Percentiles rank a stretch among this genome's conserved stretches.
phyloP scores from a whole-genome alignment of 92 coral and sea anemone genomes.

The Siderastrea siderea region DNA sequence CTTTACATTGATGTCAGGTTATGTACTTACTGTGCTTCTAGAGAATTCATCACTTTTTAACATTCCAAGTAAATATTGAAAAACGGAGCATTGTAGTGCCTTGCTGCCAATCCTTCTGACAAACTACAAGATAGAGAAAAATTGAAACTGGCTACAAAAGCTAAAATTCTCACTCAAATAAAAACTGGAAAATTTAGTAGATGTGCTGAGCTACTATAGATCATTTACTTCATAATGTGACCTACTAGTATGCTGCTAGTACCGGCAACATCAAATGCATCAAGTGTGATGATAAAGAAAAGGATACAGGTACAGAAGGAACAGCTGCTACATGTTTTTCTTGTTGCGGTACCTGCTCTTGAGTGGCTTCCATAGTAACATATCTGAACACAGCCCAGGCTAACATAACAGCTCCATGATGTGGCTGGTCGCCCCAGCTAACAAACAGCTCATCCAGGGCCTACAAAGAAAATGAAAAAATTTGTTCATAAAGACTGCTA shows the following conservation, averaged over 20 bases:
- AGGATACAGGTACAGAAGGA: background rate
- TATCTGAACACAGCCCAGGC: constrained; percentile 98
- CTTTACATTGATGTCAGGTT: background rate
- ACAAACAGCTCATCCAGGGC: constrained; percentile 80
- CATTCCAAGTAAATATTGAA: constrained; percentile 84
- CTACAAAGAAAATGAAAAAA: constrained; percentile 36
- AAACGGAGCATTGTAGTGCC: constrained; percentile 92
- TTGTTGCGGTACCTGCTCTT: constrained; percentile 70
- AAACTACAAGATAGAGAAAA: constrained; percentile 43
- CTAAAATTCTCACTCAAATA: no score
- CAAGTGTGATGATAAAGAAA: background rate
- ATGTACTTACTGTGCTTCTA: constrained; percentile 76
- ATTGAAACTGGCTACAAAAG: background rate
- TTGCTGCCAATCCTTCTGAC: constrained; percentile 92
- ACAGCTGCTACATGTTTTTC: background rate
- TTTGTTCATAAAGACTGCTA: background rate
- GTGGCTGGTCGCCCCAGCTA: constrained; percentile 92
- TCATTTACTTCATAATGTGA: no score
- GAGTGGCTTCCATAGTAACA: constrained; percentile 83
- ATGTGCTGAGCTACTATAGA: no score
- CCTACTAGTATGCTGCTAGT: no score
- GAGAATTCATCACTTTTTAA: constrained; percentile 83
- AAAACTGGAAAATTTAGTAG: no score
- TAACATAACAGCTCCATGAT: constrained; percentile 97
- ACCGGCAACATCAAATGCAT: no score